These are phyloP conservation scores for Lucilia cuprina DNA, from an alignment of 1,140 invertebrate species.

Conservation along the genomic window DNA sequence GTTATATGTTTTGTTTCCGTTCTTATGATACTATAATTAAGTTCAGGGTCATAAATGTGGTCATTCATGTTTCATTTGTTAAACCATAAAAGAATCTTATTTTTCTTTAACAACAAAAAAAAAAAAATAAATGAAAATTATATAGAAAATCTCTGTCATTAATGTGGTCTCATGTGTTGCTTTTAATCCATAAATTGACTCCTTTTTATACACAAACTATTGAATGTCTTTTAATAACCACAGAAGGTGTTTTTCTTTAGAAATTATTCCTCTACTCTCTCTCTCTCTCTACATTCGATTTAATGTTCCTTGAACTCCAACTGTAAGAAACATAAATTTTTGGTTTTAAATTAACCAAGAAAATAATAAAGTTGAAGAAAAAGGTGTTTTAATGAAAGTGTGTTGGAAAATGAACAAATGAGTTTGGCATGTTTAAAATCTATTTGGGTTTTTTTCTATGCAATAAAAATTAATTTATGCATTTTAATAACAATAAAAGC, in stretches of 20 bases:
- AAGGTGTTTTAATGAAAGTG: not conserved
- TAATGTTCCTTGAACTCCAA: slow-evolving; percentile 4
- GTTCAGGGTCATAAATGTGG: slow-evolving; percentile 31
- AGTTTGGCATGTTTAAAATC: slow-evolving; percentile 7
- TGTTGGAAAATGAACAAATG: no score
- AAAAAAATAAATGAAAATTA: not conserved
- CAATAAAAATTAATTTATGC: slow-evolving; percentile 38
- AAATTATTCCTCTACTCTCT: not conserved
- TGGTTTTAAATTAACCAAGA: not conserved
- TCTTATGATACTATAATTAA: slow-evolving; percentile 8
- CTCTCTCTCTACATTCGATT: not conserved
- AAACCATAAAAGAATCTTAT: not conserved
- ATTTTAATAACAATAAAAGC: slow-evolving; percentile 37
- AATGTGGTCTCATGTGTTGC: slow-evolving; percentile 27
- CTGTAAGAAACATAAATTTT: slow-evolving; percentile 14
- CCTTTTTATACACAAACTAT: not conserved
- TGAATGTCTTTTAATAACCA: slow-evolving; percentile 23
- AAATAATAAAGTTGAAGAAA: not conserved
- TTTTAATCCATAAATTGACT: not conserved
- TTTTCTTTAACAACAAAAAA: not conserved
- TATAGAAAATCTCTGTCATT: not conserved
- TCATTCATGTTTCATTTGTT: slow-evolving; percentile 22
- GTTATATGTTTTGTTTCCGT: not conserved
- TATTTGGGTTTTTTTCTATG: not conserved
- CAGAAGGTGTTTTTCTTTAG: slow-evolving; percentile 27